Percentiles rank a stretch among this genome's conserved stretches.
Evolutionary conservation across 2,888 invertebrate species (phyloP).

Genomic region (Aleiodes leptofemur): DNA sequence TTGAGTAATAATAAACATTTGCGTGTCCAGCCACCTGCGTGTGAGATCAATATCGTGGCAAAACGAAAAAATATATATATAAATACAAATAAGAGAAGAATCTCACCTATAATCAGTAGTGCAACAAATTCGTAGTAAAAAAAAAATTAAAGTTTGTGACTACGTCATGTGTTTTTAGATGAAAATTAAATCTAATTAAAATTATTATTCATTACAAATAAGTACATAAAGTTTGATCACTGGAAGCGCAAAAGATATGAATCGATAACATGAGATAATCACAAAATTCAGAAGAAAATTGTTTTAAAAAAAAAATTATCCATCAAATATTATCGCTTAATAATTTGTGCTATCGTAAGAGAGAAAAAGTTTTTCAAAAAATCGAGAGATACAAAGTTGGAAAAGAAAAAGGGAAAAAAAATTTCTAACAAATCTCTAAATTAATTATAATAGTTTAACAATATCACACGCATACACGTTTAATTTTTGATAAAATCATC

Average conservation of each 20-base stretch:
- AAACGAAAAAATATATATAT: slow-evolving; percentile 48
- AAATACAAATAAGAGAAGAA: slow-evolving; percentile 19
- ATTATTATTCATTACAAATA: slow-evolving; percentile 9
- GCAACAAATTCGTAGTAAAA: slow-evolving; percentile 27
- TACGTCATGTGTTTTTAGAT: slow-evolving; percentile 11
- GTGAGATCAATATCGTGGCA: slow-evolving; percentile 65
- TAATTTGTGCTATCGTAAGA: slow-evolving; percentile 11
- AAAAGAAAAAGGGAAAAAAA: slow-evolving; percentile 45
- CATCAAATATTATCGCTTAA: not conserved
- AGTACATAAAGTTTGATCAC: slow-evolving; percentile 29
- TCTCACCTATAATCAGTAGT: slow-evolving; percentile 5
- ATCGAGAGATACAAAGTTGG: slow-evolving; percentile 47
- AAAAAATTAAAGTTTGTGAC: slow-evolving; percentile 28
- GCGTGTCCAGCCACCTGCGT: slow-evolving; percentile 52
- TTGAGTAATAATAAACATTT: slow-evolving; percentile 49
- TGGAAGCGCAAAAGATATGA: slow-evolving; percentile 36
- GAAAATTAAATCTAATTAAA: slow-evolving; percentile 25
- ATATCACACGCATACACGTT: slow-evolving; percentile 40
- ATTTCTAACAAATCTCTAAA: not conserved
- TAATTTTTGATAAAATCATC: slow-evolving; percentile 3
- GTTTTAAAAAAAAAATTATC: slow-evolving; percentile 45
- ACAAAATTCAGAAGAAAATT: slow-evolving; percentile 41
- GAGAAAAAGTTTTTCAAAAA: slow-evolving; percentile 15
- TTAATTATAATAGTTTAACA: slow-evolving; percentile 32
- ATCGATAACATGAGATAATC: not conserved